These are phyloP conservation scores for Oasisia sp. DNA, from an alignment of 2,888 invertebrate genomes.

Conservation along the genomic window DNA sequence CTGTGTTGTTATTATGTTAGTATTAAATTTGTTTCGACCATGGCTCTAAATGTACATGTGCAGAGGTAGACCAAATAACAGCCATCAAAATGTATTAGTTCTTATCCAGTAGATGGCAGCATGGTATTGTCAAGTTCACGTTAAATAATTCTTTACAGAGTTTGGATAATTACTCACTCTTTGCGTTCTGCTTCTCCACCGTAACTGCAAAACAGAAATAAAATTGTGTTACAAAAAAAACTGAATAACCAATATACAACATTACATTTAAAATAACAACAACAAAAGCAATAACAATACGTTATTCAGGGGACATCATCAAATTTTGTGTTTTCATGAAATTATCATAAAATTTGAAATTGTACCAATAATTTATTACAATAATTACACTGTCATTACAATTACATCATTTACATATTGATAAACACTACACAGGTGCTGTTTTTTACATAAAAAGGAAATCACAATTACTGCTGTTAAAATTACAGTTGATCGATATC, in stretches of 20 bases:
- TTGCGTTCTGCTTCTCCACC: constrained; percentile 9
- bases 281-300: background rate
- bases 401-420: background rate
- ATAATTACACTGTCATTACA: constrained; percentile 3
- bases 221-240: background rate
- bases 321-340: background rate
- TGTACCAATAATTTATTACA: background rate
- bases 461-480: too few species aligned
- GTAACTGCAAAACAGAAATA: background rate
- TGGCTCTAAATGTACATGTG: background rate
- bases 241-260: background rate
- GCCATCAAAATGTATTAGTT: background rate
- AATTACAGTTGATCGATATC: background rate
- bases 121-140: background rate
- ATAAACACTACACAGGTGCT: background rate
- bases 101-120: constrained; percentile 5
- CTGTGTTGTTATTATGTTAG: background rate
- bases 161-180: background rate
- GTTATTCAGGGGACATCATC: background rate
- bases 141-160: background rate
- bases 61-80: background rate
- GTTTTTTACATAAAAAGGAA: too few species aligned
- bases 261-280: background rate
- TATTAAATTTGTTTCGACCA: background rate
- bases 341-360: background rate